A percentile compares a stretch with the other conserved stretches of the same genome.
These are phyloP conservation scores for Enteromius radiatus DNA, from an alignment of 2,797 vertebrate species.

Conservation along the genomic window DNA sequence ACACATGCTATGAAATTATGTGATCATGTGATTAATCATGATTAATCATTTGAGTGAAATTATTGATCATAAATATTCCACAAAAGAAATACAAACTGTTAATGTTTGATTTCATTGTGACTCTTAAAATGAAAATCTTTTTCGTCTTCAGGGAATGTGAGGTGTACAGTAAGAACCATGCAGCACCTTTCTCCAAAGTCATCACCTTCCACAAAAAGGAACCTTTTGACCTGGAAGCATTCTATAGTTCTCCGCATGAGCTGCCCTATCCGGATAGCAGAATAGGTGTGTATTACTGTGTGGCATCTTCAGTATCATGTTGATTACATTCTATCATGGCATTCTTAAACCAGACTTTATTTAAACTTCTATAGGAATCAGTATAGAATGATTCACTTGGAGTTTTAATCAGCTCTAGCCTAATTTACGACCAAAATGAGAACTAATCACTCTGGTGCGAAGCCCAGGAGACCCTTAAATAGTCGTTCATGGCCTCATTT, in stretches of 20 bases:
- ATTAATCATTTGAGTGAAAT: too few species aligned
- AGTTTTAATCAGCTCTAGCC: slow-evolving; percentile 7
- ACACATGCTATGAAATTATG: too few species aligned
- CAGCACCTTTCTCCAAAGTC: slow-evolving; percentile 96
- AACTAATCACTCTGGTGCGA: background rate
- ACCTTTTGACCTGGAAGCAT: slow-evolving; percentile 93
- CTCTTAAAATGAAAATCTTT: background rate
- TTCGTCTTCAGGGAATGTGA: slow-evolving; percentile 87
- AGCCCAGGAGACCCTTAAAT: slow-evolving; percentile 26
- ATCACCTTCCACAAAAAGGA: slow-evolving; percentile 98
- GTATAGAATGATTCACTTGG: slow-evolving; percentile 9
- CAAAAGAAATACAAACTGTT: background rate
- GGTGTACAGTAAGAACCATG: slow-evolving; percentile 94
- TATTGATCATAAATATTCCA: background rate
- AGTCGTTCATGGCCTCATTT: slow-evolving; percentile 47
- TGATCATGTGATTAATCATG: too few species aligned
- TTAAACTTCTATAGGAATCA: background rate
- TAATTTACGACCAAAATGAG: slow-evolving; percentile 34
- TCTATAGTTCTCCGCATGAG: slow-evolving; percentile 90
- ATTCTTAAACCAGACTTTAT: slow-evolving; percentile 4
- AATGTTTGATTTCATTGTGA: background rate
- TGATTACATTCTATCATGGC: background rate
- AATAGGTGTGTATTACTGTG: slow-evolving; percentile 80
- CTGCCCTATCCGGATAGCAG: slow-evolving; percentile 91
- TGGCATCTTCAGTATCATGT: slow-evolving; percentile 15